phyloP scores from a whole-genome alignment of 1,140 invertebrate species.

The Meteorus sp. region DNA sequence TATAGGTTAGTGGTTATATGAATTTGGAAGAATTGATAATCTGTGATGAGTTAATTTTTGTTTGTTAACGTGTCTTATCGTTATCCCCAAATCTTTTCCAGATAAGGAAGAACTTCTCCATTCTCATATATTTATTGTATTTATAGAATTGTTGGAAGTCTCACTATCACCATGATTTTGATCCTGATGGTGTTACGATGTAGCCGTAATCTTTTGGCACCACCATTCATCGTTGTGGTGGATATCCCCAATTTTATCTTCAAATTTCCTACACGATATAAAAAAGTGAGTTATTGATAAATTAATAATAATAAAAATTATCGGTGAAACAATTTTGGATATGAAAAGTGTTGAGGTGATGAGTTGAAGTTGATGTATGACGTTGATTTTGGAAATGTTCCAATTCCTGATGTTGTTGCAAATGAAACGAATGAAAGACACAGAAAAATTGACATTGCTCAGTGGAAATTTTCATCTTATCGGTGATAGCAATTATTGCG shows the following conservation, averaged over 20 bases:
- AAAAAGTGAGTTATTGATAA: constrained; percentile 35
- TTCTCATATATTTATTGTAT: constrained; percentile 8
- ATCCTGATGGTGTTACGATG: constrained; percentile 50
- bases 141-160: constrained; percentile 28
- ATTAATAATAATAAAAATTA: too few relatives aligned
- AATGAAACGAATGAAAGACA: too few relatives aligned
- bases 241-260: constrained; percentile 64
- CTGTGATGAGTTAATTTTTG: too few relatives aligned
- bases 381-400: too few relatives aligned
- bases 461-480: too few relatives aligned
- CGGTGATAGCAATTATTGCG: too few relatives aligned
- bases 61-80: too few relatives aligned
- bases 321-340: background rate
- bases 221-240: constrained; percentile 62
- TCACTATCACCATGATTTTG: constrained; percentile 17
- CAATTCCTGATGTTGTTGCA: constrained; percentile 30
- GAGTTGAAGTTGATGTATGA: too few relatives aligned
- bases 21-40: too few relatives aligned
- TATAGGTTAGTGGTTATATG: too few relatives aligned
- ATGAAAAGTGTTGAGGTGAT: background rate
- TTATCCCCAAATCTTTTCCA: too few relatives aligned
- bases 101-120: background rate
- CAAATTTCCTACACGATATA: constrained; percentile 65
- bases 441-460: too few relatives aligned
- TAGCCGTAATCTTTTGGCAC: constrained; percentile 63